Base-by-base conservation (phyloP, 2,888 invertebrate species). In the Oeneis ivallda region DNA sequence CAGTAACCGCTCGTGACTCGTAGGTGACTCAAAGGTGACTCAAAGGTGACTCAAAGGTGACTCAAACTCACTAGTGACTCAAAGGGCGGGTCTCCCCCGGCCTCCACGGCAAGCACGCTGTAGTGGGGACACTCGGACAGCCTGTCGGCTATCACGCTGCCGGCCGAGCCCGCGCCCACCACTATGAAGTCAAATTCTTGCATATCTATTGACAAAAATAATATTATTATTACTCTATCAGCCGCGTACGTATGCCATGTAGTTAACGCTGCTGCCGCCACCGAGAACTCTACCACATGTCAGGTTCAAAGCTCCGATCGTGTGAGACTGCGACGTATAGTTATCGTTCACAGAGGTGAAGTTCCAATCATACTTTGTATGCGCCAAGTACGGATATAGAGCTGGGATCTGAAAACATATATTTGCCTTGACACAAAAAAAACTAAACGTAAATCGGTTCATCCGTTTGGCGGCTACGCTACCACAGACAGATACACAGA, bases 271-370 rank as follows among this genome's bases (percentile, higher is more conserved):
- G 32, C 80, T 81, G 41, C 75, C 67, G 1, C 86, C 87, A 2
- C 86, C 86, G 0, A 85, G 67, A 75, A 82, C 78, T 56, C 78
- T 80, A 0, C 82, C 87, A 1, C 69, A 60, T 0, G 82, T 79
- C 5, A 80, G 37, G 6, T 70, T 70, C 0, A 66, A 15, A 1
- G 37, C 34, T 0, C 62, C 53, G 43, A 64, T 67, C 11, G 59
- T 70, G 52, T 71, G 71, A 11, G 67, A 71, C 49, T 65, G 77
- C 8, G 69, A 63, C 10, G 80, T 65, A 37, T 73, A 73, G 0
- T 39, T 11, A 45, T 82, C 80, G 37, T 79, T 71, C 8, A 69
- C 70, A 0, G 81, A 71, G 0, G 68, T 72, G 32, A 75, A 72
- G 34, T 79, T 76, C 70, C 74, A 79, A 63, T 84, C 83, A 32